Conservation (phyloP, 2,113 vertebrate species). For the Charadrius vociferus region DNA sequence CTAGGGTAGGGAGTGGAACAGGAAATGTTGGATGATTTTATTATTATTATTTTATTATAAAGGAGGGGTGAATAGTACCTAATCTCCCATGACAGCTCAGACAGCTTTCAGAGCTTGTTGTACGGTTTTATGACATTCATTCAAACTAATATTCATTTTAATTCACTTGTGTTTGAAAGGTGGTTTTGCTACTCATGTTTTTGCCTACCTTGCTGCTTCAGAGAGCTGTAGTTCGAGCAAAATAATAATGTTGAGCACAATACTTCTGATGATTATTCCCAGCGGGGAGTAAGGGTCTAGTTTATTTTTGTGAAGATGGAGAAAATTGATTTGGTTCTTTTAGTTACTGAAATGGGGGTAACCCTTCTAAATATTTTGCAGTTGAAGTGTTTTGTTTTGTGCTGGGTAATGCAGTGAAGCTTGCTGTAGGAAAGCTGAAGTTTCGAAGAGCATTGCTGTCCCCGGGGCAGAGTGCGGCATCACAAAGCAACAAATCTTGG, state of each 20-base stretch:
- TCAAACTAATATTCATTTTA: not conserved
- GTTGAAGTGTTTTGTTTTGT: not conserved
- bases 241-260: not conserved
- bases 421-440: not conserved
- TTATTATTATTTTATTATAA: constrained; percentile 4
- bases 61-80: not conserved
- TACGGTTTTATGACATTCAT: not conserved
- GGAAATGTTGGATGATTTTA: constrained; percentile 1
- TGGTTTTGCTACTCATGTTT: not conserved
- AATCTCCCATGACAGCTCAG: not conserved
- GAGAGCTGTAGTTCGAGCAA: not conserved
- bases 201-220: not conserved
- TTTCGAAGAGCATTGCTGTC: not conserved
- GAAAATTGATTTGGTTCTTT: not conserved
- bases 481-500: not conserved
- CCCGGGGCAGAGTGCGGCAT: not conserved
- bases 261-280: not conserved
- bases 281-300: not conserved
- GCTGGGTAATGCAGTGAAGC: not conserved
- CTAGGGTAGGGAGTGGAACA: not conserved
- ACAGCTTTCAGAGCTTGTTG: not conserved
- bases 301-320: not conserved
- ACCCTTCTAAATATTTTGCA: not conserved
- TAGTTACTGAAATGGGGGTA: not conserved
- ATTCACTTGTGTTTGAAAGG: not conserved